Percentiles rank a stretch among this genome's conserved stretches.
Conservation (phyloP, 1,140 invertebrate species). For the Galleria mellonella region DNA sequence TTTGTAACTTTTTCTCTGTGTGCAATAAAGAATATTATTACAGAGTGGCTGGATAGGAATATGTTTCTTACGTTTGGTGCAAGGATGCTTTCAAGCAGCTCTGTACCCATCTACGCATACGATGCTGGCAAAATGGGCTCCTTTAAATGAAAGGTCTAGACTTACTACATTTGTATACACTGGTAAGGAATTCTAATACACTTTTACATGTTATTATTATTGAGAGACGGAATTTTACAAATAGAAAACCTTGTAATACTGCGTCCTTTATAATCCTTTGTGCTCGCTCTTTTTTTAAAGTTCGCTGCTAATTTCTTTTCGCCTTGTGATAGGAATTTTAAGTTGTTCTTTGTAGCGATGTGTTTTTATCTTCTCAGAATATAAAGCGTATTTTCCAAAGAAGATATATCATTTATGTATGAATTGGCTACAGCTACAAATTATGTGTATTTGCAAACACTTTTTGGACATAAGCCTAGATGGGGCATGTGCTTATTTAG, state of each 20-base stretch:
- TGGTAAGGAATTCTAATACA: slow-evolving; percentile 19
- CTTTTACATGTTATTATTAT: background rate
- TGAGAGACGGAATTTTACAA: too few relatives aligned
- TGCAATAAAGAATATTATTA: background rate
- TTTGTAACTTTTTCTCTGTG: background rate
- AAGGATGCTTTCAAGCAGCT: slow-evolving; percentile 85
- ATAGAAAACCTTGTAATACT: too few relatives aligned
- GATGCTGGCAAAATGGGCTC: slow-evolving; percentile 84
- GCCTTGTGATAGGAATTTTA: background rate
- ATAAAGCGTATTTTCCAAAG: too few relatives aligned
- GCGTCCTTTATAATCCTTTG: too few relatives aligned
- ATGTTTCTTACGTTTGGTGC: slow-evolving; percentile 77
- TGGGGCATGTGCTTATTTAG: too few relatives aligned
- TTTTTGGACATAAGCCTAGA: too few relatives aligned
- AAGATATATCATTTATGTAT: too few relatives aligned
- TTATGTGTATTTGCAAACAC: too few relatives aligned
- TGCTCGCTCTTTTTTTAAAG: too few relatives aligned
- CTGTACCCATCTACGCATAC: slow-evolving; percentile 85
- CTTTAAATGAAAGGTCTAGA: slow-evolving; percentile 38
- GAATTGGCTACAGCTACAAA: too few relatives aligned
- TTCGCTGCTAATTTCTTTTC: too few relatives aligned
- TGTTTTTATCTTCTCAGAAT: background rate
- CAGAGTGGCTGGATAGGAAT: slow-evolving; percentile 76
- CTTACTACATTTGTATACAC: slow-evolving; percentile 43
- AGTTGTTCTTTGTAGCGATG: background rate